Evolutionary conservation across 2,888 invertebrate genomes (phyloP).

Genomic region (Callosobruchus maculatus): DNA sequence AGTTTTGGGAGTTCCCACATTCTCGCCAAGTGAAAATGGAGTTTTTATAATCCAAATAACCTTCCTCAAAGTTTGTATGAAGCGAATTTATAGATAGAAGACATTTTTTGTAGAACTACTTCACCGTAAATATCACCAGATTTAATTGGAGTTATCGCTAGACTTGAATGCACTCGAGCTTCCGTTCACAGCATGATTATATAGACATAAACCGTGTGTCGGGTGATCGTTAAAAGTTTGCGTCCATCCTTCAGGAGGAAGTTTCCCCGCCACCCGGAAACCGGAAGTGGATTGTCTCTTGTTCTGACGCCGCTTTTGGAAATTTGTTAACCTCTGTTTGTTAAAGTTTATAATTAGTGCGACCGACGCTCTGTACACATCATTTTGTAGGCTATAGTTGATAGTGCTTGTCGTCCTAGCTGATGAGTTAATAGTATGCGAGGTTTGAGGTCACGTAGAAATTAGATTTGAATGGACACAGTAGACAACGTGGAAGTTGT

Average conservation of each 20-base stretch:
- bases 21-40: no score
- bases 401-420: neutral
- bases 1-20: no score
- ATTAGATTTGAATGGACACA: neutral
- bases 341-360: neutral
- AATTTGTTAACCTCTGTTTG: neutral
- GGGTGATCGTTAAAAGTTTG: neutral
- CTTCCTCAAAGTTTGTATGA: no score
- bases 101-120: no score
- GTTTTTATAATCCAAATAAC: no score
- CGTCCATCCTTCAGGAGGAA: neutral
- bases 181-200: neutral
- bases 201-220: neutral
- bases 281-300: neutral
- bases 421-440: neutral
- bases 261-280: neutral
- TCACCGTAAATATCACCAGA: no score
- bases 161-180: no score
- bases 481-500: neutral
- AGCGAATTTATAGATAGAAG: no score
- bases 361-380: neutral
- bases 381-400: neutral
- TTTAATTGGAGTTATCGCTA: no score
- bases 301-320: neutral
- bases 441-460: neutral